phyloP scores from a whole-genome alignment of 2,888 invertebrate species.

The Miltochrista miniata region DNA sequence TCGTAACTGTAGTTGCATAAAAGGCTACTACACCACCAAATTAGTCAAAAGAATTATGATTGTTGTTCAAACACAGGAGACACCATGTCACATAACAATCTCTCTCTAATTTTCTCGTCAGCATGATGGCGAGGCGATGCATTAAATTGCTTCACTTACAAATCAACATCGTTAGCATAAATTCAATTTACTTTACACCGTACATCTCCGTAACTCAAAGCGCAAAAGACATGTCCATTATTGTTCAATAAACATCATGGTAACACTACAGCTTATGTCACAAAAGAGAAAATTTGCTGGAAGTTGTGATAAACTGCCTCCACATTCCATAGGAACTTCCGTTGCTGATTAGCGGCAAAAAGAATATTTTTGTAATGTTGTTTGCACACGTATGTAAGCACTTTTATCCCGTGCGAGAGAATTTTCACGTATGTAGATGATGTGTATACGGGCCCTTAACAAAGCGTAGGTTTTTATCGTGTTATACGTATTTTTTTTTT shows the following conservation, averaged over 20 bases:
- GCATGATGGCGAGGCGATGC: too few species aligned
- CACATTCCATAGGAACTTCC: constrained; percentile 46
- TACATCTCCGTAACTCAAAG: constrained; percentile 11
- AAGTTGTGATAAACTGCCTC: constrained; percentile 64
- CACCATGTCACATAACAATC: too few species aligned
- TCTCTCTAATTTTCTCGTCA: too few species aligned
- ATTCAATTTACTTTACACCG: not conserved
- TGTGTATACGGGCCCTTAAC: constrained; percentile 10
- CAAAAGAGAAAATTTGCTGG: constrained; percentile 50
- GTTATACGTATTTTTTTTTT: constrained; percentile 5
- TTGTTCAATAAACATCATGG: constrained; percentile 18
- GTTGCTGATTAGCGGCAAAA: constrained; percentile 61
- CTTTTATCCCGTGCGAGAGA: constrained; percentile 4
- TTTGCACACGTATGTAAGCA: constrained; percentile 18
- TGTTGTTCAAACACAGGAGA: too few species aligned
- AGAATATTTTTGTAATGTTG: constrained; percentile 46
- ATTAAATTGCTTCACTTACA: too few species aligned
- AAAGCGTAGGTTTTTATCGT: constrained; percentile 10
- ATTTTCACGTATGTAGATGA: constrained; percentile 14
- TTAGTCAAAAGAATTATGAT: too few species aligned
- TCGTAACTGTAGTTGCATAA: too few species aligned
- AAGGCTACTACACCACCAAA: too few species aligned
- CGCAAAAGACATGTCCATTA: constrained; percentile 20
- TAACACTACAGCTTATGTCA: constrained; percentile 48
- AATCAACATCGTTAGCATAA: not conserved